Percentiles rank a stretch among this genome's conserved stretches.
Evolutionary conservation across 2,888 invertebrate genomes (phyloP).

Genomic region (Phasia obesa): DNA sequence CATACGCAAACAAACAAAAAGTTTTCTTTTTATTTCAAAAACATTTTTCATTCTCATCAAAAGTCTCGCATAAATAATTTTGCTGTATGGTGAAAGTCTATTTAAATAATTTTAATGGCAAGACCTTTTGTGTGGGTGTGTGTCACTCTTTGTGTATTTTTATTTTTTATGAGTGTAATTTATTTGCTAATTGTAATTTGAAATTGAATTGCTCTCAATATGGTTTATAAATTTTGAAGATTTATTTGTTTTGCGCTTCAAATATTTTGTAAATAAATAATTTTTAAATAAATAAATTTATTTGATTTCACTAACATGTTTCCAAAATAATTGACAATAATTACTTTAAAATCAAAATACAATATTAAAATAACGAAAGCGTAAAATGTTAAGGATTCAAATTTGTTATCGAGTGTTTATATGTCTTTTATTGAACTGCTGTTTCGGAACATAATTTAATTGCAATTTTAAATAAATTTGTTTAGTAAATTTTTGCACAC

Average conservation of each 20-base stretch:
- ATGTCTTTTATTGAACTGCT: too few species aligned
- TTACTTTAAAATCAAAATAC: neutral
- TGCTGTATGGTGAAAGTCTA: neutral
- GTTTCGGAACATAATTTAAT: too few species aligned
- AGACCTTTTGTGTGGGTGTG: neutral
- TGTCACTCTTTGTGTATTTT: neutral
- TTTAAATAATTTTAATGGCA: constrained; percentile 8
- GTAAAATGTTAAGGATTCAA: neutral
- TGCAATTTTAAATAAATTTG: too few species aligned
- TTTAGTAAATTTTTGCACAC: too few species aligned
- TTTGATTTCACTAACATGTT: neutral
- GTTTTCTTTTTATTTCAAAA: neutral
- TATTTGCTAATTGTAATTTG: constrained; percentile 19
- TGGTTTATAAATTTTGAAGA: constrained; percentile 37
- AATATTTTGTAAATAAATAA: constrained; percentile 26
- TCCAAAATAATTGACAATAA: neutral
- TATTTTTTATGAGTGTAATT: neutral
- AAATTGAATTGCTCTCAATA: constrained; percentile 19
- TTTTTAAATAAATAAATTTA: neutral
- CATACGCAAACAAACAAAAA: constrained; percentile 8
- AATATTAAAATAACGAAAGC: neutral
- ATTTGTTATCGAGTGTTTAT: too few species aligned
- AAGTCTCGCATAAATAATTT: constrained; percentile 1
- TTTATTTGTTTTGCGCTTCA: constrained; percentile 44
- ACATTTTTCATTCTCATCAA: neutral